Evolutionary conservation across 2,113 vertebrate species (phyloP).

Genomic region (Vulpes ferrilata): DNA sequence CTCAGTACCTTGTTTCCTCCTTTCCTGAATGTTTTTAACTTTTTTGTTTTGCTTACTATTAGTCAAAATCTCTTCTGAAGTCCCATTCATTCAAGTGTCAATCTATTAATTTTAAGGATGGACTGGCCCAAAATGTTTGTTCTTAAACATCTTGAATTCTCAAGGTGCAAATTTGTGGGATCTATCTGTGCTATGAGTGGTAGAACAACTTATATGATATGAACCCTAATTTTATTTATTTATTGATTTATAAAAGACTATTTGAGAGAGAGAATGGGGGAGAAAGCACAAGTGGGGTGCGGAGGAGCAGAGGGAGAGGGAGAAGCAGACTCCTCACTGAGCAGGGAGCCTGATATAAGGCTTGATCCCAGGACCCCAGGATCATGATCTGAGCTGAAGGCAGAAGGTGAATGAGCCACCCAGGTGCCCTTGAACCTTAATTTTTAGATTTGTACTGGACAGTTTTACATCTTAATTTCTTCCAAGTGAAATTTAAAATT

Average conservation of each 20-base stretch:
- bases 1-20: neutral
- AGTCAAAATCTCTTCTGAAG: neutral
- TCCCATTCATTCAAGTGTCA: neutral
- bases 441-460: neutral
- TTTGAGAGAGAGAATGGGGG: neutral
- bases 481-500: neutral
- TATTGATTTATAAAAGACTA: neutral
- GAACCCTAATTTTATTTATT: neutral
- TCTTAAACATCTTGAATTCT: neutral
- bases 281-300: neutral
- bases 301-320: neutral
- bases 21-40: neutral
- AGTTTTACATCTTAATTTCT: neutral
- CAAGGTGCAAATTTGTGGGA: neutral
- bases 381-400: neutral
- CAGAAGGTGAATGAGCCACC: neutral
- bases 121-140: neutral
- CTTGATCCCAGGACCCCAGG: neutral
- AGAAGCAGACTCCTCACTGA: neutral
- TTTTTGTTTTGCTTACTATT: neutral
- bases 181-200: neutral
- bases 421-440: neutral
- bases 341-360: neutral
- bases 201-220: neutral
- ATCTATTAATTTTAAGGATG: neutral